A percentile compares a stretch with the other conserved stretches of the same genome.
phyloP scores from a whole-genome alignment of 2,888 invertebrate genomes.

The Rhagonycha fulva region DNA sequence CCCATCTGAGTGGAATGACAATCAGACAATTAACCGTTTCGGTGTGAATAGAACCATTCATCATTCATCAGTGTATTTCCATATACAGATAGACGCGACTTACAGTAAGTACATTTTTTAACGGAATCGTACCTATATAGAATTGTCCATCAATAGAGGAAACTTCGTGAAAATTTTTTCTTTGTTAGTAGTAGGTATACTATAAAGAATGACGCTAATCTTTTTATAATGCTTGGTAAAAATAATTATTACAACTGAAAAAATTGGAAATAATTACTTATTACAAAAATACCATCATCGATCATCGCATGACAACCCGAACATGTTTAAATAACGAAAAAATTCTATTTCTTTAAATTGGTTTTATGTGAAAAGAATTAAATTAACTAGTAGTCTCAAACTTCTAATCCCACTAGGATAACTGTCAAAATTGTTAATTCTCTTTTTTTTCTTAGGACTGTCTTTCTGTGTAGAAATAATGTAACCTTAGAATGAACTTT shows the following conservation, averaged over 20 bases:
- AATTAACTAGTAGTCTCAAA: neutral
- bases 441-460: neutral
- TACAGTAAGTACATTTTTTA: neutral
- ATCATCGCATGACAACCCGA: neutral
- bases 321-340: neutral
- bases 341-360: neutral
- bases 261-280: neutral
- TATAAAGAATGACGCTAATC: neutral
- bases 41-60: constrained; percentile 28
- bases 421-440: neutral
- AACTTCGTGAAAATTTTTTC: neutral
- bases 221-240: neutral
- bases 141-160: neutral
- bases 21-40: constrained; percentile 25
- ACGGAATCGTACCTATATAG: too few relatives aligned
- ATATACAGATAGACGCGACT: constrained; percentile 14
- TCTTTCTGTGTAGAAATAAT: neutral
- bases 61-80: constrained; percentile 23
- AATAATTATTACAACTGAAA: neutral
- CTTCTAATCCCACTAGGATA: neutral
- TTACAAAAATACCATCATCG: neutral
- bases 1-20: constrained; percentile 23
- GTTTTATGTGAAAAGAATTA: neutral
- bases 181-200: neutral
- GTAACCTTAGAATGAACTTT: neutral